These are phyloP conservation scores for Acropora yongei DNA, from an alignment of 64 coral and sea anemone species.

Conservation along the genomic window DNA sequence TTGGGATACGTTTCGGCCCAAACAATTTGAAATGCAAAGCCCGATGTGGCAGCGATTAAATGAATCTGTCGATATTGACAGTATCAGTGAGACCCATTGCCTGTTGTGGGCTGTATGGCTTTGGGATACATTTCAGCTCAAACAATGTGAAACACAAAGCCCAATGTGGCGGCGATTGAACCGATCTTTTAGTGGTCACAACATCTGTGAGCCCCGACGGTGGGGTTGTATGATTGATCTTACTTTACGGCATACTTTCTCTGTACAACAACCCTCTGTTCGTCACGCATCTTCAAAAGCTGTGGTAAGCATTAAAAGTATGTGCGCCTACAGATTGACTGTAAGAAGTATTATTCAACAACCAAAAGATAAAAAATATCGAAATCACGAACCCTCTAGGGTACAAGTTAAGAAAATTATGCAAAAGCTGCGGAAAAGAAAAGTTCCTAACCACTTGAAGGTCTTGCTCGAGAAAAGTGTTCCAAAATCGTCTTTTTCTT, in stretches of 20 bases:
- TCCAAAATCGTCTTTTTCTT: slow-evolving; percentile 24
- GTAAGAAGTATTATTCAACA: background rate
- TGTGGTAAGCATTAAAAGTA: no score
- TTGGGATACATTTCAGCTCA: background rate
- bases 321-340: background rate
- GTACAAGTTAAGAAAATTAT: no score
- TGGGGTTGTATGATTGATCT: background rate
- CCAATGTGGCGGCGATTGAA: background rate
- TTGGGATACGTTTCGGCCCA: no score
- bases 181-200: background rate
- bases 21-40: no score
- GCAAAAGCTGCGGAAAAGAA: no score
- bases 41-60: no score
- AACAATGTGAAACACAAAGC: background rate
- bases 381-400: no score
- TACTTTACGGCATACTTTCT: background rate
- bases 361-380: no score
- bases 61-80: no score
- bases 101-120: background rate
- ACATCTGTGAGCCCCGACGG: background rate
- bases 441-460: no score
- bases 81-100: background rate
- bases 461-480: no score
- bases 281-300: background rate
- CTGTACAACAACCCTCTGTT: background rate